phyloP scores from a whole-genome alignment of 2,888 invertebrate species.

The Osmoderma eremita region DNA sequence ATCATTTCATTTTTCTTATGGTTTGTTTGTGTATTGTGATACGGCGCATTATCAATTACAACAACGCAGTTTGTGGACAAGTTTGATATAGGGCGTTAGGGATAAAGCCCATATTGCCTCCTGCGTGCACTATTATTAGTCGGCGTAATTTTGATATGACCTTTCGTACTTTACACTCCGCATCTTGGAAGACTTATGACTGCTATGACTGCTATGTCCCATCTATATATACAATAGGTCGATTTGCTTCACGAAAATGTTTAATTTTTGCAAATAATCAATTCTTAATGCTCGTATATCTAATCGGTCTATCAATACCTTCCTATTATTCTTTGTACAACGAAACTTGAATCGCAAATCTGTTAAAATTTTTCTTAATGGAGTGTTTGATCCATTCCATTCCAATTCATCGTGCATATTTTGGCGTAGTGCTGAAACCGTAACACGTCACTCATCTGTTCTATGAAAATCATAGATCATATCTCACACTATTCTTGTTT shows the following conservation, averaged over 20 bases:
- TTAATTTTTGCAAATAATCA: slow-evolving; percentile 2
- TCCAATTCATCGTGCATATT: not conserved
- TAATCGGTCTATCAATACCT: not conserved
- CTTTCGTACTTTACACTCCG: slow-evolving; percentile 1
- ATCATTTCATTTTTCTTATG: no score
- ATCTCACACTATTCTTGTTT: slow-evolving; percentile 7
- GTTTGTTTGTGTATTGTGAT: not conserved
- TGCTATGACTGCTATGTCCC: not conserved
- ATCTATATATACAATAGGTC: no score
- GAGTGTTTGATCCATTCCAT: slow-evolving; percentile 11
- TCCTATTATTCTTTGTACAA: slow-evolving; percentile 2
- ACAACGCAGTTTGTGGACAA: not conserved
- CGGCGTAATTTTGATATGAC: not conserved
- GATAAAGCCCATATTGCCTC: slow-evolving; percentile 4
- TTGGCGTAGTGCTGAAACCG: not conserved
- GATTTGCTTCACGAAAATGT: not conserved
- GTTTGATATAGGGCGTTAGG: not conserved
- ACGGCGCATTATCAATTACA: not conserved
- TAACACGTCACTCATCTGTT: slow-evolving; percentile 17
- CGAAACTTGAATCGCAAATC: slow-evolving; percentile 3
- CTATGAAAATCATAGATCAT: slow-evolving; percentile 21
- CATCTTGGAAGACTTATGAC: not conserved
- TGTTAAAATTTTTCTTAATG: slow-evolving; percentile 16
- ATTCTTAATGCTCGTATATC: not conserved
- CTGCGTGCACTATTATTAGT: slow-evolving; percentile 4